Evolutionary conservation across 2,797 vertebrate genomes (phyloP).

Genomic region (Lagocephalus sceleratus): DNA sequence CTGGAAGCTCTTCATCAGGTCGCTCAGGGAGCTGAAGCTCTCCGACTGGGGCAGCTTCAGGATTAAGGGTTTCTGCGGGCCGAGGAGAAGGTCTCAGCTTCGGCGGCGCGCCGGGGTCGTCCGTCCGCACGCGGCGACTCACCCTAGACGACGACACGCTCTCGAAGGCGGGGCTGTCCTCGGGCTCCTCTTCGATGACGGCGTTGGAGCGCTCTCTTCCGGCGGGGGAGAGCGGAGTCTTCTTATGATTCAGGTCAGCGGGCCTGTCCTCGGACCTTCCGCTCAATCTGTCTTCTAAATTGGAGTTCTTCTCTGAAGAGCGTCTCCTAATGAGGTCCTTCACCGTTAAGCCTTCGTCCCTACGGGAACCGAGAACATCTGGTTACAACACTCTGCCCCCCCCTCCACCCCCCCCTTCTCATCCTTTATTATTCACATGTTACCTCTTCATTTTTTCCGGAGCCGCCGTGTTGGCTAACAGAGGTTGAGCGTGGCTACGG

Average conservation of each 20-base stretch:
- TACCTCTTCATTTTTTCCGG: slow-evolving; percentile 47
- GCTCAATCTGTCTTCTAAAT: slow-evolving; percentile 21
- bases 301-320: slow-evolving; percentile 14
- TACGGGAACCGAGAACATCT: slow-evolving; percentile 29
- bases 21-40: slow-evolving; percentile 54
- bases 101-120: not conserved
- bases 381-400: not conserved
- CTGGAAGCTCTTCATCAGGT: slow-evolving; percentile 62
- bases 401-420: not conserved
- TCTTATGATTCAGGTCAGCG: slow-evolving; percentile 14
- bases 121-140: slow-evolving; percentile 26
- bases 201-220: slow-evolving; percentile 1
- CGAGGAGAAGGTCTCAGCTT: slow-evolving; percentile 23
- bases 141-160: slow-evolving; percentile 44
- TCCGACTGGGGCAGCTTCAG: slow-evolving; percentile 54
- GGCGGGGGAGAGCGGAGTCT: not conserved
- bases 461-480: slow-evolving; percentile 1
- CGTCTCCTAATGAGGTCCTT: slow-evolving; percentile 23
- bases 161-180: slow-evolving; percentile 12
- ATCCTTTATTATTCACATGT: not conserved
- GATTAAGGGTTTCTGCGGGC: slow-evolving; percentile 64
- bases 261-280: slow-evolving; percentile 18
- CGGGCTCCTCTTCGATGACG: slow-evolving; percentile 12
- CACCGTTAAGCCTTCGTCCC: slow-evolving; percentile 39
- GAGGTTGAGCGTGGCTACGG: slow-evolving; percentile 19